These are phyloP conservation scores for Triplophysa tibetana DNA, from an alignment of 2,113 vertebrate genomes.

Conservation along the genomic window DNA sequence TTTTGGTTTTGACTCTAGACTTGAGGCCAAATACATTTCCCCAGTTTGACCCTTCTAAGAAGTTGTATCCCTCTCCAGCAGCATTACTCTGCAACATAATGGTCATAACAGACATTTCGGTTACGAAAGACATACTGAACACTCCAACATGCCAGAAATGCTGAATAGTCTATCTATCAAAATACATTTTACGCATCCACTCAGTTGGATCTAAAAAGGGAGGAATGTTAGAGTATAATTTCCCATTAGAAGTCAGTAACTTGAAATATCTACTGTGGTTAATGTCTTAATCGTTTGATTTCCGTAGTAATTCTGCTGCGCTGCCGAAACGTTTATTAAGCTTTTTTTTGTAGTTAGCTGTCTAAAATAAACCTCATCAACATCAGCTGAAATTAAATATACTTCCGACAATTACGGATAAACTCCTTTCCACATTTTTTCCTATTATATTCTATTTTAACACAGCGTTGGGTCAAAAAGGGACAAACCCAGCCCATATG, in stretches of 20 bases:
- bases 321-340: slow-evolving; percentile 2
- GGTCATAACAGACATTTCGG: neutral
- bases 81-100: neutral
- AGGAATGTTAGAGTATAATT: no score
- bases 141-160: no score
- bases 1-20: slow-evolving; percentile 21
- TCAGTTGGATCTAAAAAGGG: no score
- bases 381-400: neutral
- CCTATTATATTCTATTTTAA: no score
- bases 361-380: slow-evolving; percentile 11
- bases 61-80: neutral
- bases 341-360: slow-evolving; percentile 1
- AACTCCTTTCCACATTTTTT: neutral
- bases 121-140: neutral
- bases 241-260: neutral
- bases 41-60: slow-evolving; percentile 4
- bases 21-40: neutral
- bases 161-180: neutral
- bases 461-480: no score
- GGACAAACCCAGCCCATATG: no score
- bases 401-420: neutral
- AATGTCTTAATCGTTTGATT: slow-evolving; percentile 5
- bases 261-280: neutral
- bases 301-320: slow-evolving; percentile 7
- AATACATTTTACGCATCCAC: no score